These are phyloP conservation scores for Orius insidiosus DNA, from an alignment of 1,140 invertebrate genomes.

Conservation along the genomic window DNA sequence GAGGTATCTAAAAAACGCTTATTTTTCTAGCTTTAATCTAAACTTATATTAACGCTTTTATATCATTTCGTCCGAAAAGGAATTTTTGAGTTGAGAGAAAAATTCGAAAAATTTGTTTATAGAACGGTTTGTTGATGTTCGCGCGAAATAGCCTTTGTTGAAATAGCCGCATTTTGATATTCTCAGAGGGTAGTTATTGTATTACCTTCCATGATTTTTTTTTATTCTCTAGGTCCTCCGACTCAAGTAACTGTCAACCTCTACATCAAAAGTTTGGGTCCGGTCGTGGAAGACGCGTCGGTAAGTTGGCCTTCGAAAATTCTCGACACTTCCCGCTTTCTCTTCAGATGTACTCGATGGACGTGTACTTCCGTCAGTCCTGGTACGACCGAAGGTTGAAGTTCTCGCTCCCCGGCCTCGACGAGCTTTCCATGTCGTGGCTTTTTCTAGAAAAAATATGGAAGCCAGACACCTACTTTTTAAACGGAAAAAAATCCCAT, in stretches of 20 bases:
- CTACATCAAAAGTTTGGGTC: constrained; percentile 34
- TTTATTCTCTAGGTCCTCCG: constrained; percentile 26
- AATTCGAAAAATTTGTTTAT: neutral
- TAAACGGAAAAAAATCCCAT: constrained; percentile 41
- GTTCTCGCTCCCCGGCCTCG: constrained; percentile 26
- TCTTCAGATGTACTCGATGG: constrained; percentile 37
- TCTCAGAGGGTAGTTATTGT: too few relatives aligned
- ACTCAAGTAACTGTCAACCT: constrained; percentile 30
- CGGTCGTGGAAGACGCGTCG: constrained; percentile 35
- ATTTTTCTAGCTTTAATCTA: too few relatives aligned
- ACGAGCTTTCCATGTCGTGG: constrained; percentile 32
- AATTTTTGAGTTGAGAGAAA: too few relatives aligned
- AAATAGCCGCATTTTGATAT: neutral
- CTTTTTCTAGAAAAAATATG: constrained; percentile 34
- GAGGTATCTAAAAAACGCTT: constrained; percentile 25
- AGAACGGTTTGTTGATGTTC: neutral
- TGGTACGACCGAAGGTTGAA: constrained; percentile 37
- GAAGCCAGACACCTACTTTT: constrained; percentile 47
- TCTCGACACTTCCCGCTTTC: neutral
- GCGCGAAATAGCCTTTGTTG: neutral
- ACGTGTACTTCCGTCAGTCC: constrained; percentile 42
- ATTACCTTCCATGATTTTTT: too few relatives aligned
- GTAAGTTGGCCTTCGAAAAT: constrained; percentile 21
- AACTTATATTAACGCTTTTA: too few relatives aligned
- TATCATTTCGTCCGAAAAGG: too few relatives aligned